phyloP scores from a whole-genome alignment of 2,797 vertebrate genomes.

The Muscicapa comitata region DNA sequence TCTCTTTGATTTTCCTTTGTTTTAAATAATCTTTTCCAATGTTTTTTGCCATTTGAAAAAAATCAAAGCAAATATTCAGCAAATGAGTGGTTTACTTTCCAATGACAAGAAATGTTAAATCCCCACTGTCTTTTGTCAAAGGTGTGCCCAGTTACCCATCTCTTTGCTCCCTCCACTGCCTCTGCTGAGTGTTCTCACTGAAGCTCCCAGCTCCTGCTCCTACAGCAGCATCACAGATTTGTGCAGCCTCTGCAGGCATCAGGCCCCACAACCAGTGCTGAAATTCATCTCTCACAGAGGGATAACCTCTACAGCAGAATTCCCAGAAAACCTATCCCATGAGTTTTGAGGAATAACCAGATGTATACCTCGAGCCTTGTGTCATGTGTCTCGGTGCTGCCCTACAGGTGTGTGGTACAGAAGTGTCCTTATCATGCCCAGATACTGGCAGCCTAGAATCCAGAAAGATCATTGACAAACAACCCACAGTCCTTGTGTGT shows the following conservation, averaged over 20 bases:
- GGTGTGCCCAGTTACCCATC: background rate
- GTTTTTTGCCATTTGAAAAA: background rate
- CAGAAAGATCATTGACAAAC: background rate
- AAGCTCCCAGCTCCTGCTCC: background rate
- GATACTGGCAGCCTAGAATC: background rate
- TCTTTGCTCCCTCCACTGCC: background rate
- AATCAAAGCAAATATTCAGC: background rate
- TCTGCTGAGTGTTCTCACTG: background rate
- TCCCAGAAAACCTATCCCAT: background rate
- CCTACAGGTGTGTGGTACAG: fast-evolving
- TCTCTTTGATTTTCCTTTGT: background rate
- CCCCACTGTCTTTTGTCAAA: background rate
- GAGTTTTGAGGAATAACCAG: background rate
- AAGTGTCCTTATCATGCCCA: background rate
- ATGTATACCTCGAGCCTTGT: background rate
- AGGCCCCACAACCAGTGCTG: background rate
- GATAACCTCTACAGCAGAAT: background rate
- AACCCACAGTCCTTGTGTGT: fast-evolving
- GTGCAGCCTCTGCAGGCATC: background rate
- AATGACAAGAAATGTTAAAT: background rate
- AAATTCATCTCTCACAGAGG: background rate
- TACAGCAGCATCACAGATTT: background rate
- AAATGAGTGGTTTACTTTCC: background rate
- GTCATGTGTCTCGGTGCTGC: fast-evolving
- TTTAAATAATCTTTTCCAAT: background rate